Base-by-base conservation (phyloP, 1,140 invertebrate species). In the Carcinoscorpius rotundicauda region DNA sequence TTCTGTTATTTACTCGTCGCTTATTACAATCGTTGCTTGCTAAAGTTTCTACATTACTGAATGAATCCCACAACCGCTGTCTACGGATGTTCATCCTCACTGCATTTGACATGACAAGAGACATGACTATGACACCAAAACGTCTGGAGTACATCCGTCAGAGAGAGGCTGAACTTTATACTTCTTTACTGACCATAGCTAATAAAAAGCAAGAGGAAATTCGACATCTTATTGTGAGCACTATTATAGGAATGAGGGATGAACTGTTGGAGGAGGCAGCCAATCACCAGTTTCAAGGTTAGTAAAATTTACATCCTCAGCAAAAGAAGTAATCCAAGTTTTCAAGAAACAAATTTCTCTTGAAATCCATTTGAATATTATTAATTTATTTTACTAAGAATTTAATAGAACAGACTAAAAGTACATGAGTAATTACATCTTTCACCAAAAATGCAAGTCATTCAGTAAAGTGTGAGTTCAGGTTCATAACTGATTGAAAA, bases 21-120 rank as follows among this genome's bases (percentile, higher is more conserved):
- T 75, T 75, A 50, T 69, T 81, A 11, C 76, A 79, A 67, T 72
- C 75, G 8, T 75, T 77, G 68, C 64, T 81, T 8, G 76, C 81
- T 11, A 73, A 76, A 59, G 76, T 77, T 4, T 72, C 80, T 1
- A 77, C 75, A 48, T 72, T 79, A 58, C 67, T 83, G 62, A 79
- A 78, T 70, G 76, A 86, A 76, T 80, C 86, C 51, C 87, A 89
- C 69, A 85, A 84, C 58, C 82, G 82, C 11, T 84, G 86, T 72
- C 75, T 95, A 61, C 83, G 87, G 67, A 87, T 86, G 74, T 90
- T 93, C 72, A 91, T 93, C 67, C 75, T 93, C 50, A 86, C 85
- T 65, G 90, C 90, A 0, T 93, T 92, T 77, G 91, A 93, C 73
- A 87, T 93, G 86, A 89, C 89, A 5, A 77, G 91, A 2, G 89